Evolutionary conservation across 2,888 invertebrate genomes (phyloP).

Genomic region (Abrostola tripartita): DNA sequence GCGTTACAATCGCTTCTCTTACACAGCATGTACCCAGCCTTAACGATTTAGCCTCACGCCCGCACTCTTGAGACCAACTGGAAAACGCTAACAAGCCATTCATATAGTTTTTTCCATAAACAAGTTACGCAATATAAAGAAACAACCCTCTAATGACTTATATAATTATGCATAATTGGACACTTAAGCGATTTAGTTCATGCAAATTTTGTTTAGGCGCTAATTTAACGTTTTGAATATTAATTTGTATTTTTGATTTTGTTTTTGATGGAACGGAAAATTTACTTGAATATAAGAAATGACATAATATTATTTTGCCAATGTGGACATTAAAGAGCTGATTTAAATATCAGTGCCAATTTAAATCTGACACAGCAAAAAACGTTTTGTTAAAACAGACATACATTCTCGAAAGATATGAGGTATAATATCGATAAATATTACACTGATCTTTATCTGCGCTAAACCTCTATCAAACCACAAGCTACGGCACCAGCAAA

Average conservation of each 20-base stretch:
- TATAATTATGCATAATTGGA: slow-evolving; percentile 78
- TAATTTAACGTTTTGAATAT: slow-evolving; percentile 58
- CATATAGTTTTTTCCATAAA: slow-evolving; percentile 78
- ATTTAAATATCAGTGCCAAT: neutral
- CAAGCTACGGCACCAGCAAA: slow-evolving; percentile 14
- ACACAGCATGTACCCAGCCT: slow-evolving; percentile 38
- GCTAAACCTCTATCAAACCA: slow-evolving; percentile 1
- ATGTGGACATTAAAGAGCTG: slow-evolving; percentile 2
- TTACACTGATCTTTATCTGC: slow-evolving; percentile 26
- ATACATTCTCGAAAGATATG: slow-evolving; percentile 1
- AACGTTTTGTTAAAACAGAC: slow-evolving; percentile 12
- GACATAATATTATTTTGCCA: neutral
- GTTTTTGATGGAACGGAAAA: slow-evolving; percentile 21
- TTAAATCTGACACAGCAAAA: neutral
- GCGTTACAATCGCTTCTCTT: slow-evolving; percentile 50
- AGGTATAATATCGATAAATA: slow-evolving; percentile 29
- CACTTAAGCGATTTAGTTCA: slow-evolving; percentile 66
- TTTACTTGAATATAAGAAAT: too few relatives aligned
- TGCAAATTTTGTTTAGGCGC: slow-evolving; percentile 56
- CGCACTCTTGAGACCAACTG: slow-evolving; percentile 73
- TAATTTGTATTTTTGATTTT: slow-evolving; percentile 55
- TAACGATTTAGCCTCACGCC: slow-evolving; percentile 70
- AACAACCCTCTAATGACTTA: slow-evolving; percentile 74
- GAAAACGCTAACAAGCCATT: slow-evolving; percentile 83
- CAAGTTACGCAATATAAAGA: slow-evolving; percentile 73